These are phyloP conservation scores for Gephyroberyx darwinii DNA, from an alignment of 2,797 vertebrate species.

Conservation along the genomic window DNA sequence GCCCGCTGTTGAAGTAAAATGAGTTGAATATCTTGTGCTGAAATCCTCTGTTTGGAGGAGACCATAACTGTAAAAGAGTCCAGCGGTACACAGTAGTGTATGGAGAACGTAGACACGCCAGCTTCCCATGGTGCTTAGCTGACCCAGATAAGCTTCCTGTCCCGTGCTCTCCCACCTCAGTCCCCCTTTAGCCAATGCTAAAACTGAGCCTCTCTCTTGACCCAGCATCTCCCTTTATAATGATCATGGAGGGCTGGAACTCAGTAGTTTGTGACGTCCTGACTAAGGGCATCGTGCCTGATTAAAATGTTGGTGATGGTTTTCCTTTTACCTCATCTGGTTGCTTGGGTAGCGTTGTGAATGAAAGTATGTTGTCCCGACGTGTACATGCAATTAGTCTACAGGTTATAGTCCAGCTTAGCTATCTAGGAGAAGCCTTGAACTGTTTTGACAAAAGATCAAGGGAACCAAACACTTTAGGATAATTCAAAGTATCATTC, in stretches of 20 bases:
- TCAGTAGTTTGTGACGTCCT: constrained; percentile 51
- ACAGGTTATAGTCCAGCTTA: background rate
- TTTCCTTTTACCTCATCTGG: background rate
- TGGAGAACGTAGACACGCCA: constrained; percentile 50
- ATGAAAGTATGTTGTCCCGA: background rate
- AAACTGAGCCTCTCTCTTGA: constrained; percentile 36
- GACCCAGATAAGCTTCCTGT: constrained; percentile 73
- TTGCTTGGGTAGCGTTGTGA: background rate
- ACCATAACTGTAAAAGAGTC: constrained; percentile 48
- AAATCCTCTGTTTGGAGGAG: constrained; percentile 56
- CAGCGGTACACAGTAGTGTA: constrained; percentile 56
- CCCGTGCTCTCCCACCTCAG: constrained; percentile 41
- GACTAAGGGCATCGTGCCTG: background rate
- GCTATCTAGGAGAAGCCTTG: background rate
- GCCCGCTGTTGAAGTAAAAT: constrained; percentile 62
- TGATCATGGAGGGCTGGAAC: constrained; percentile 53
- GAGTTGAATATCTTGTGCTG: constrained; percentile 58
- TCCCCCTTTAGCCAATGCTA: constrained; percentile 32
- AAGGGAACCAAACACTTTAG: no score
- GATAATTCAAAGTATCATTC: no score
- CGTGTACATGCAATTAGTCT: background rate
- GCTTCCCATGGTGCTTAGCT: constrained; percentile 66
- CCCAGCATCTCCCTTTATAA: constrained; percentile 68
- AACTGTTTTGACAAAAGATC: no score
- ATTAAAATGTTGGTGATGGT: background rate